Base-by-base conservation (phyloP, 2,888 invertebrate species). In the Herminia tarsipennalis region DNA sequence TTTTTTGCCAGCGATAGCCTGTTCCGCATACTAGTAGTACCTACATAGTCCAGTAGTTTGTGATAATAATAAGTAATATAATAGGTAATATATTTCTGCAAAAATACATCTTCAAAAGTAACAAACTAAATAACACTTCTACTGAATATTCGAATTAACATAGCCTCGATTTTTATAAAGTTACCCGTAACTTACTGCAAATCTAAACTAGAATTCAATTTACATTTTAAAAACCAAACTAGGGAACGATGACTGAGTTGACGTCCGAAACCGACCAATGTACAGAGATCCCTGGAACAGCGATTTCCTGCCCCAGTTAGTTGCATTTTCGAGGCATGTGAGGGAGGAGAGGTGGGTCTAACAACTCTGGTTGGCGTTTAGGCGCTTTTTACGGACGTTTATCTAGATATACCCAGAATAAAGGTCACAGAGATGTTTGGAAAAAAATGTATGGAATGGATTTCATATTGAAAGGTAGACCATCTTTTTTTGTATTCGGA, bases 141-240 rank as follows among this genome's bases (percentile, higher is more conserved):
- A 5, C 20, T 14, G 3, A 13, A 9, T 28, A 28, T 24, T 13
- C 17, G 17, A 18, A 37, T 18, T 37, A 28, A 9, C 18, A 28
- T 10, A 9, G 14, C 17, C 28, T 57, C 43, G 45, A 53, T 24
- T 42, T 46, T 49, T 51, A 44, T 50, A 10, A 14, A 38, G 48
- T 50, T 32, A 45, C 36, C 32, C 43, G 21, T 18, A 29, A 52
- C 47, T 54, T 54, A 43, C 51, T 56, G 47, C 24, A 37, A 37
- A 53, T 45, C 51, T 47, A 42, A 65, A 67, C 63, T 53, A 55
- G 59, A 59, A 70, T 71, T 72, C 70, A 75, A 75, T 75, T 73
- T 71, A 61, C 75, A 73, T 75, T 73, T 73, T 70, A 64, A 75
- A 70, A 66, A 62, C 59, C 58, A 48, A 59, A 57, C 62, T 57